A percentile compares a stretch with the other conserved stretches of the same genome.
Conservation (phyloP, 2,797 vertebrate genomes). For the Cuculus canorus region DNA sequence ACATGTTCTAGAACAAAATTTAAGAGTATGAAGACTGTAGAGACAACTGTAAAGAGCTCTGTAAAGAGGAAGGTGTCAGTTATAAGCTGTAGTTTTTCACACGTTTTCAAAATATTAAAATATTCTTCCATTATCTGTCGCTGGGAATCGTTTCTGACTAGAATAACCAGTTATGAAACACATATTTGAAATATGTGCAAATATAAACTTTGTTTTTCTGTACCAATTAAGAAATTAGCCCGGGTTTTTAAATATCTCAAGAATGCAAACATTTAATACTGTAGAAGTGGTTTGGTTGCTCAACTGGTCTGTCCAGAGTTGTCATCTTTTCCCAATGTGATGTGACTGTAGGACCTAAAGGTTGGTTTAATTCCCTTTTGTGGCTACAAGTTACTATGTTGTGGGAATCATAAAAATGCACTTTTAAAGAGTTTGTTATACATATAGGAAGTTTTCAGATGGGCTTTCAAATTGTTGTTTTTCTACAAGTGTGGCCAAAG, state of each 20-base stretch:
- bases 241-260: neutral
- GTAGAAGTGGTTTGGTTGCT: neutral
- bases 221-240: neutral
- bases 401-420: neutral
- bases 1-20: neutral
- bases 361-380: neutral
- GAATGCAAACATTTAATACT: neutral
- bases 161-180: neutral
- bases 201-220: neutral
- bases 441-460: neutral
- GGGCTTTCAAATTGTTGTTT: neutral
- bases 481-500: constrained; percentile 2
- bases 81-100: neutral
- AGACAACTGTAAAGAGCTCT: neutral
- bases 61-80: neutral
- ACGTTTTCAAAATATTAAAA: neutral
- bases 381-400: neutral
- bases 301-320: neutral
- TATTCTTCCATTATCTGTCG: neutral
- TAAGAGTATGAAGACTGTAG: neutral
- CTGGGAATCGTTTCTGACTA: neutral
- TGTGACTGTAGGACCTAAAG: neutral
- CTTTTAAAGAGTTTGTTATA: neutral
- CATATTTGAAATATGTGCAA: neutral
- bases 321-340: neutral